phyloP scores from a whole-genome alignment of 1,140 invertebrate species.

The Magallana gigas region DNA sequence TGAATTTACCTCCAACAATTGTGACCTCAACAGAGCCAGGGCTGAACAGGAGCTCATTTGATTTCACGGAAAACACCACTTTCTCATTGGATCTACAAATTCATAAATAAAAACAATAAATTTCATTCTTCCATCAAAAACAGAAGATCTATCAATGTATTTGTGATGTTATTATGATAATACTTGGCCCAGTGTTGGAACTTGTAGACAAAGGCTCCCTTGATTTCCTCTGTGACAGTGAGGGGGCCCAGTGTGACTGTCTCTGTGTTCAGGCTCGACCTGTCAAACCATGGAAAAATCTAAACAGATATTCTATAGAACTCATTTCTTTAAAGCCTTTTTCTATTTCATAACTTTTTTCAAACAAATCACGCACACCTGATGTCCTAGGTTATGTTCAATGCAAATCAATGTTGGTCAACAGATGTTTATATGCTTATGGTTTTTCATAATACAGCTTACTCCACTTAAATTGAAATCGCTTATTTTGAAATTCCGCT shows the following conservation, averaged over 20 bases:
- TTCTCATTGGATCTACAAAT: constrained; percentile 74
- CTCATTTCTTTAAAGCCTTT: too few species aligned
- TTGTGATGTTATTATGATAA: background rate
- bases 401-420: too few species aligned
- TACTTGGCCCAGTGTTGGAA: constrained; percentile 73
- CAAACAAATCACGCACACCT: too few species aligned
- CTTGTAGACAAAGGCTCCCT: constrained; percentile 67
- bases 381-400: too few species aligned
- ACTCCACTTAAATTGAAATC: too few species aligned
- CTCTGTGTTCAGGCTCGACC: background rate
- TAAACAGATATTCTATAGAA: too few species aligned
- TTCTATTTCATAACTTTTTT: too few species aligned
- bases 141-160: background rate
- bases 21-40: constrained; percentile 84
- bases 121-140: background rate
- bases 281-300: background rate
- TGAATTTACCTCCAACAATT: constrained; percentile 79
- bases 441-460: too few species aligned
- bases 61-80: constrained; percentile 79
- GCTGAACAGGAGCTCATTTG: constrained; percentile 85
- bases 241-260: background rate
- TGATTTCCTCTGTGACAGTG: constrained; percentile 39
- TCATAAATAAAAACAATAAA: background rate
- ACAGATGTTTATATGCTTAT: too few species aligned
- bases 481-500: too few species aligned